These are phyloP conservation scores for Acropora yongei DNA, from an alignment of 64 coral and sea anemone species.

Conservation along the genomic window DNA sequence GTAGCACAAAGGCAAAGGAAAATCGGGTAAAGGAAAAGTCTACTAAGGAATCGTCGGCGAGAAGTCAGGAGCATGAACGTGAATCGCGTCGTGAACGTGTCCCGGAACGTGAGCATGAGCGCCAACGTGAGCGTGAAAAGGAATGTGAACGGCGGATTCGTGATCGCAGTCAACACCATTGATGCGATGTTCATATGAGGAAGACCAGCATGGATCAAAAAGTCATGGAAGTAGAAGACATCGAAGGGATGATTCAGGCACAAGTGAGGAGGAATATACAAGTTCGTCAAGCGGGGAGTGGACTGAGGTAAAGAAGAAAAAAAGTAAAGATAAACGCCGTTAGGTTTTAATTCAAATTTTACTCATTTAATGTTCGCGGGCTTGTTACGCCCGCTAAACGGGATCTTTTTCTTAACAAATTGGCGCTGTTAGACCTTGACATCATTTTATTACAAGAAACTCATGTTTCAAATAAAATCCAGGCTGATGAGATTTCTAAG, in stretches of 20 bases:
- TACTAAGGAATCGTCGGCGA: too few species aligned
- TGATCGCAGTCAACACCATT: neutral
- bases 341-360: neutral
- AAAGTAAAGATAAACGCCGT: neutral
- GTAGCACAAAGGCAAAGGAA: too few species aligned
- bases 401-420: neutral
- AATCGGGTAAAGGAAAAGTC: too few species aligned
- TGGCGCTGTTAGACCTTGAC: neutral
- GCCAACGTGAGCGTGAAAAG: neutral
- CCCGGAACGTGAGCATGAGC: too few species aligned
- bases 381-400: neutral
- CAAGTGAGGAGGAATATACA: neutral
- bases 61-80: too few species aligned
- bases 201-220: neutral
- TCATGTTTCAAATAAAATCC: neutral
- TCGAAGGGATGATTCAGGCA: neutral
- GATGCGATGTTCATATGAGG: too few species aligned
- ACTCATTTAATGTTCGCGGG: neutral
- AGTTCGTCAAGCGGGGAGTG: neutral
- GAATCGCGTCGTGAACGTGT: too few species aligned
- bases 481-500: neutral
- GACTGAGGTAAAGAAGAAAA: too few species aligned
- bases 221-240: too few species aligned
- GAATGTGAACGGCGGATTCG: neutral
- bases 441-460: neutral